Base-by-base conservation (phyloP, 2,888 invertebrate genomes). In the Polyploca ridens region DNA sequence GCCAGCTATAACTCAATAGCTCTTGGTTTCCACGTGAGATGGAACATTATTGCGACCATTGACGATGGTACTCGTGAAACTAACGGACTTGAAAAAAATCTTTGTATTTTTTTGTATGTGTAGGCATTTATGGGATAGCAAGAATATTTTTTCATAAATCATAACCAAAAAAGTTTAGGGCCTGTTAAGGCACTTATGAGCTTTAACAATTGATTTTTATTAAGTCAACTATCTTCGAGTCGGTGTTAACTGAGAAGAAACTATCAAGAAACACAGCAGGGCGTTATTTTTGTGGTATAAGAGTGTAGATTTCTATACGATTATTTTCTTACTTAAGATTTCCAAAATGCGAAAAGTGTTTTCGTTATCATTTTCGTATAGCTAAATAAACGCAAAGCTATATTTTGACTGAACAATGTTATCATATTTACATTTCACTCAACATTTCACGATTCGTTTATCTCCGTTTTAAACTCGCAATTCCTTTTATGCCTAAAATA, bases 401-500 rank as follows among this genome's bases (percentile, higher is more conserved):
- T 19, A 10, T 54, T 41, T 19, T 19, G n/a, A 54, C 54, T 19
- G n/a, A 54, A 54, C 54, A 54, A 54, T 54, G 54, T 54, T 54
- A 54, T 54, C 16, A 54, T 54, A 14, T 54, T 54, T 54, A 19
- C n/a, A 54, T 54, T 54, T 54, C 19, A 54, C 19, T 54, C 54
- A 54, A 54, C 54, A 19, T 54, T 54, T 54, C 10, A 54, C 54
- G 19, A 7, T 54, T 54, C n/a, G 54, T 19, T 54, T 54, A 54
- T 54, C 54, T 49, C 49, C 74, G 70, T 41, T 72, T 70, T 76
- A 76, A 76, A 74, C 69, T 76, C 72, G 68, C 71, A 70, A 64
- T 76, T 77, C 74, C 71, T 74, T 73, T 78, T 73, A 76, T 74
- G 69, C 75, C 61, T 66, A 46, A 72, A 64, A 65, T 71, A 74